Evolutionary conservation across 2,113 vertebrate species (phyloP).

Genomic region (Beaufortia kweichowensis): DNA sequence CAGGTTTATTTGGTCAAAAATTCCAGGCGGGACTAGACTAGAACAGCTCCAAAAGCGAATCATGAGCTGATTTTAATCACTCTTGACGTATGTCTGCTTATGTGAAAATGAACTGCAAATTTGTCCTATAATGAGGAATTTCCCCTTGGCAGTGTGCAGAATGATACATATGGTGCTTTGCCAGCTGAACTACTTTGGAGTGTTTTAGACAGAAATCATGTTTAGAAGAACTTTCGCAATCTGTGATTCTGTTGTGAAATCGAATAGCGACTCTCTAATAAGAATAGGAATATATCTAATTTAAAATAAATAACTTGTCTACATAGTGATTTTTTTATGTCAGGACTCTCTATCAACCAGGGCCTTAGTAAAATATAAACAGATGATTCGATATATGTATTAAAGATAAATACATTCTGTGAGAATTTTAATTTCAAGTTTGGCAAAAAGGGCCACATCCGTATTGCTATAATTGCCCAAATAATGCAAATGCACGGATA

Average conservation of each 20-base stretch:
- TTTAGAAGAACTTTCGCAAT: constrained; percentile 1
- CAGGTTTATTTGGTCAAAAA: not conserved
- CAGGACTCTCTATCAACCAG: too few species aligned
- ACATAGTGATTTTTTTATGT: too few species aligned
- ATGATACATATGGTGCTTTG: not conserved
- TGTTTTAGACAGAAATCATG: not conserved
- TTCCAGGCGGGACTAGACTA: too few species aligned
- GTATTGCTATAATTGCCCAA: too few species aligned
- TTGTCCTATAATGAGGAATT: constrained; percentile 5
- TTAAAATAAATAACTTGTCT: too few species aligned
- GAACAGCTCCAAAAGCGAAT: not conserved
- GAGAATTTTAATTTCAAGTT: too few species aligned
- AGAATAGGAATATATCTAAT: too few species aligned
- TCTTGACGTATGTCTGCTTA: not conserved
- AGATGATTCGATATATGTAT: too few species aligned
- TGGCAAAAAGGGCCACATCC: too few species aligned
- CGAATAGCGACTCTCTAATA: not conserved
- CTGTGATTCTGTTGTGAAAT: not conserved
- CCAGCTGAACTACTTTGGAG: constrained; percentile 5
- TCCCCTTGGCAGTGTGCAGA: not conserved
- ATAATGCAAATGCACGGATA: too few species aligned
- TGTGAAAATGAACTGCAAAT: not conserved
- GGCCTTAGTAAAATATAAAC: too few species aligned
- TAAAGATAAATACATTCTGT: too few species aligned
- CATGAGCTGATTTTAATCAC: not conserved